Evolutionary conservation across 1,140 invertebrate genomes (phyloP).

Genomic region (Drosophila virilis): DNA sequence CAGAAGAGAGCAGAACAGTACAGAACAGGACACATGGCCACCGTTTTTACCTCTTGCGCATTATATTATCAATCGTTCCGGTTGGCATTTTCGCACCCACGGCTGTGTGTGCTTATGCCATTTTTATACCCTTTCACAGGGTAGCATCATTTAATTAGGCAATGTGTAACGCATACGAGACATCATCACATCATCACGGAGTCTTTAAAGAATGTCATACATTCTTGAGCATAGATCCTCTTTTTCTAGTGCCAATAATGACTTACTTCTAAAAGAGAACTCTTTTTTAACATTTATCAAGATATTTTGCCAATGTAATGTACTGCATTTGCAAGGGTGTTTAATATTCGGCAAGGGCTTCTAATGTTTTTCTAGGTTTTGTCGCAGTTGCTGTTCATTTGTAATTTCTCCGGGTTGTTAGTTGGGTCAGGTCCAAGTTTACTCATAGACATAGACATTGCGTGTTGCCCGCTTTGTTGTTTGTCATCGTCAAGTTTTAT

Average conservation of each 20-base stretch:
- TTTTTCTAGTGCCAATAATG: no score
- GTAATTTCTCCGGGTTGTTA: conserved; percentile 41
- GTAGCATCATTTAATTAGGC: neutral
- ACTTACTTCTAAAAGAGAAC: no score
- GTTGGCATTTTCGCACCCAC: conserved; percentile 76
- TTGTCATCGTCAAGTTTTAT: conserved; percentile 75
- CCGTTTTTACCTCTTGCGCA: conserved; percentile 55
- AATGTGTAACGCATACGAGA: neutral
- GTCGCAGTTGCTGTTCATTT: conserved; percentile 33
- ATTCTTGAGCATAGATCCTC: no score
- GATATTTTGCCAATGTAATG: no score
- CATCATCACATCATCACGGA: neutral
- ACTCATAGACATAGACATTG: conserved; percentile 25
- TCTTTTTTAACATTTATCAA: no score
- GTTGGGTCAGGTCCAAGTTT: conserved; percentile 63
- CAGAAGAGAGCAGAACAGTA: conserved; percentile 9
- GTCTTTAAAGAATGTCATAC: neutral
- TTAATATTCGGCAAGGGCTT: neutral
- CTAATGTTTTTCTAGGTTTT: neutral
- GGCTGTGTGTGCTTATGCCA: conserved; percentile 52
- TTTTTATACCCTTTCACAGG: conserved; percentile 15
- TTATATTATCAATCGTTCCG: conserved; percentile 75
- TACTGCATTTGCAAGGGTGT: no score
- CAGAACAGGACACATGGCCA: conserved; percentile 55
- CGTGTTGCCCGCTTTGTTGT: conserved; percentile 46